Evolutionary conservation across 2,888 invertebrate genomes (phyloP), one percentile per base, ranked within the genome.

Genomic region (Crioceris asparagi): DNA sequence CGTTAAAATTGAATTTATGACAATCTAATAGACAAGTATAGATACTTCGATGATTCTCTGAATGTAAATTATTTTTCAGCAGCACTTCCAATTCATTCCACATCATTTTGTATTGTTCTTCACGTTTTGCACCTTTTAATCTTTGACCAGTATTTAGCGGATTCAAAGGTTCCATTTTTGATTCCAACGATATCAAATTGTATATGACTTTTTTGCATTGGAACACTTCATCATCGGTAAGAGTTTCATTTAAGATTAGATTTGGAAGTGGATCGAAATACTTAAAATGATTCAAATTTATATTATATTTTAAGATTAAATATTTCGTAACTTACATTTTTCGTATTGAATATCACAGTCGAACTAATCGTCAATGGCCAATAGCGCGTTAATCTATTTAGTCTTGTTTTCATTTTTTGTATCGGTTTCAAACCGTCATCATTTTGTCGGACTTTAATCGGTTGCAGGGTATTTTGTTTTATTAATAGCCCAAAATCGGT

Each of bases 281-380:
- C 83, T 85, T 54, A 36, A 60, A 59, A 12, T 18, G n/a, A 30
- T 18, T 4, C 10, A 14, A 6, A 29, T 12, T 15, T 3, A 35
- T 27, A 17, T 11, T n/a, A 25, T 21, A 16, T 14, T 8, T 21
- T 6, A 7, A 8, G 21, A 21, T 8, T 7, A 21, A 7, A 7
- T 11, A 27, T 11, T 21, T 7, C 21, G 10, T 7, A 29, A 61
- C 69, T 67, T 57, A 80, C 80, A 50, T 75, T 72, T 55, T 83
- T 80, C 45, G 88, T 65, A 60, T 88, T 90, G 53, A 85, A 92
- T 57, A 93, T 79, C 18, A 91, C 72, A 0, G 91, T 91, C 3
- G 86, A 83, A 15, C 86, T 84, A 45, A 92, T 83, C 1, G 90
- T 90, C 45, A 93, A 75, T 1, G 93, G 85, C 77, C 84, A 87